A percentile compares a stretch with the other conserved stretches of the same genome.
Conservation (phyloP, 2,888 invertebrate genomes). For the Octodonta nipae region DNA sequence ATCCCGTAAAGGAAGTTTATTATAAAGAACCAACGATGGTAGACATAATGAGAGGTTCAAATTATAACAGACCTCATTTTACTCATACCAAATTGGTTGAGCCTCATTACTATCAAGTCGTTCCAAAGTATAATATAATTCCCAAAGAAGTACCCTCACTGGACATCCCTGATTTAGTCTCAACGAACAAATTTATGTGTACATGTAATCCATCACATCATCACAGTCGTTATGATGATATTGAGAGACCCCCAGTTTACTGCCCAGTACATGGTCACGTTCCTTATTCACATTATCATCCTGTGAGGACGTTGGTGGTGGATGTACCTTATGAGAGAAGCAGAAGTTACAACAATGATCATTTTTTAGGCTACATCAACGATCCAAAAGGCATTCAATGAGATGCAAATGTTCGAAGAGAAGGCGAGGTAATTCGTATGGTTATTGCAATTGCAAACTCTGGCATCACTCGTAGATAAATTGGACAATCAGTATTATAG, state of each 20-base stretch:
- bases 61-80: slow-evolving; percentile 4
- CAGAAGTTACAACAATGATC: no score
- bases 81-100: slow-evolving; percentile 6
- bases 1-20: slow-evolving; percentile 10
- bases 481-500: no score
- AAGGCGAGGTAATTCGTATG: no score
- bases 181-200: slow-evolving; percentile 8
- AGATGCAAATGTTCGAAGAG: neutral
- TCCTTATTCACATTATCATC: no score
- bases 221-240: no score
- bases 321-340: no score
- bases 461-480: no score
- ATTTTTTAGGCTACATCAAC: neutral
- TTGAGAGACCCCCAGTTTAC: no score
- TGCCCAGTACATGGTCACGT: no score
- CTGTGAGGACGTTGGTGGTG: no score
- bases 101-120: slow-evolving; percentile 8
- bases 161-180: slow-evolving; percentile 8
- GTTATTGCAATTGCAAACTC: no score
- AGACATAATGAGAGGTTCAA: slow-evolving; percentile 6
- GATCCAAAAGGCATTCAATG: neutral
- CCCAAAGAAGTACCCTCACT: slow-evolving; percentile 6
- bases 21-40: slow-evolving; percentile 12
- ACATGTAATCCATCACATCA: slow-evolving; percentile 4
- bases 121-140: slow-evolving; percentile 11